Evolutionary conservation across 2,797 vertebrate genomes (phyloP).

Genomic region (Micropoecilia bifurca): DNA sequence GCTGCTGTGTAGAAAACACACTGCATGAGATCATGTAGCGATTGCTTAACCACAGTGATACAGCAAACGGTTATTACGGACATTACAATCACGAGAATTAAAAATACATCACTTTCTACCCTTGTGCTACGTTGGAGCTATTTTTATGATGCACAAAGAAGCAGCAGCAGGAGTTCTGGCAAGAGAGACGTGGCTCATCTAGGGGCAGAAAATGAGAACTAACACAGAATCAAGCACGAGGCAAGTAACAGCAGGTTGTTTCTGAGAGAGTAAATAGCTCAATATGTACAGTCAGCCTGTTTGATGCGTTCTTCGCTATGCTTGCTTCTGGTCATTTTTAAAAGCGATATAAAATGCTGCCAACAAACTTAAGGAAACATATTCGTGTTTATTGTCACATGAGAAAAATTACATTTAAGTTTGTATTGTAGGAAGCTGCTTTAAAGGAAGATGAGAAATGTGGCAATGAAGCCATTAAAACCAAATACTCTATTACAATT

Average conservation of each 20-base stretch:
- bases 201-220: slow-evolving; percentile 30
- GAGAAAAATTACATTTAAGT: neutral
- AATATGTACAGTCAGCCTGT: slow-evolving; percentile 29
- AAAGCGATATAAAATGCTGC: neutral
- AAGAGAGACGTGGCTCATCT: slow-evolving; percentile 20
- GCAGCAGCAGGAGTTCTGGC: slow-evolving; percentile 15
- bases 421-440: neutral
- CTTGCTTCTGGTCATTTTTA: slow-evolving; percentile 7
- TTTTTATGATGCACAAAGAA: slow-evolving; percentile 37
- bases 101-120: slow-evolving; percentile 53
- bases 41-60: slow-evolving; percentile 58
- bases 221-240: slow-evolving; percentile 25
- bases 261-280: slow-evolving; percentile 36
- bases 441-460: neutral
- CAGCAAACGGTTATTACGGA: slow-evolving; percentile 61
- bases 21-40: slow-evolving; percentile 39
- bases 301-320: slow-evolving; percentile 25
- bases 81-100: slow-evolving; percentile 55
- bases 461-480: neutral
- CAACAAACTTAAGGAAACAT: neutral
- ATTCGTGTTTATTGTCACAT: neutral
- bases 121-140: slow-evolving; percentile 55
- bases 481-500: neutral
- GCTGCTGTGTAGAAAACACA: slow-evolving; percentile 53
- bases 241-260: slow-evolving; percentile 38